phyloP scores from a whole-genome alignment of 2,113 vertebrate species.

The Anarhynchus alexandrinus region DNA sequence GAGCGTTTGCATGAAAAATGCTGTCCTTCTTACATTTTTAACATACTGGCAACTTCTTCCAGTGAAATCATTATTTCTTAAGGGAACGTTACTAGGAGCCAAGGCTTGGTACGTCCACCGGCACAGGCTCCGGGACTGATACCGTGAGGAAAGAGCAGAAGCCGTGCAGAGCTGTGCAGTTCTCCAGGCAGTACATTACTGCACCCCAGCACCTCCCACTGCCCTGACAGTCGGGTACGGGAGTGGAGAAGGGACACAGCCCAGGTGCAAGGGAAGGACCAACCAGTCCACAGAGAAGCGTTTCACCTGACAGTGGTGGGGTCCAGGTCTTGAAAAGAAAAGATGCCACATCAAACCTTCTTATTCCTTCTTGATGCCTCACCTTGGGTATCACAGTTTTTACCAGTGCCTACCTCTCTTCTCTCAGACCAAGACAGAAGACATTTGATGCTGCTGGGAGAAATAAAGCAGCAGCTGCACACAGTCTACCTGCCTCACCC shows the following conservation, averaged over 20 bases:
- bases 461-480: neutral
- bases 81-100: neutral
- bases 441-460: neutral
- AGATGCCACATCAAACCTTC: neutral
- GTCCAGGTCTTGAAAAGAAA: neutral
- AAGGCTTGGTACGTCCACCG: neutral
- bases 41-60: neutral
- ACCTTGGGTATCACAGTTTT: neutral
- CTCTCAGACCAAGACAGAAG: neutral
- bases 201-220: neutral
- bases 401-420: neutral
- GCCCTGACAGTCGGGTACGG: neutral
- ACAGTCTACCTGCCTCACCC: neutral
- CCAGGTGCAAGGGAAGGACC: neutral
- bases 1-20: slow-evolving; percentile 18
- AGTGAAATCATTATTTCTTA: slow-evolving; percentile 8
- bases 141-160: neutral
- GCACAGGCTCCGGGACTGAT: neutral
- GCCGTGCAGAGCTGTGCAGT: neutral
- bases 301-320: neutral
- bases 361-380: neutral
- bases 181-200: neutral
- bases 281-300: neutral
- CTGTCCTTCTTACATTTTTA: slow-evolving; percentile 23
- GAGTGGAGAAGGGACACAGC: neutral